These are phyloP conservation scores for Cynodonichthys magdalenae DNA, from an alignment of 2,797 vertebrate species.

Conservation along the genomic window DNA sequence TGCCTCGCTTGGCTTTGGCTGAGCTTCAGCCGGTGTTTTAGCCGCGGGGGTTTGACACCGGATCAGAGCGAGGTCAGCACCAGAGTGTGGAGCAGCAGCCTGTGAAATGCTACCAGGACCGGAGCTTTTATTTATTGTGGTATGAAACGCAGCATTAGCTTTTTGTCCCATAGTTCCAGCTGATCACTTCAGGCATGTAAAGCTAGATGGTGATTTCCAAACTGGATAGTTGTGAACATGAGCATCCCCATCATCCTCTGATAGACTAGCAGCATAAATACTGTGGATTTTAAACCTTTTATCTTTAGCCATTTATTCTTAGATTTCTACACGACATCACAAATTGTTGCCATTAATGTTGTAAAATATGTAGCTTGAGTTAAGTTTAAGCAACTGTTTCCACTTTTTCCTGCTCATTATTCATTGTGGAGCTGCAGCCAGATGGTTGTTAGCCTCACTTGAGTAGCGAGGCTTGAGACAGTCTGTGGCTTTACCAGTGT, in stretches of 20 bases:
- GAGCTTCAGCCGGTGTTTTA: slow-evolving; percentile 59
- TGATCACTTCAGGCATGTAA: no score
- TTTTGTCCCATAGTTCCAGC: slow-evolving; percentile 2
- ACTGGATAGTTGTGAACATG: not conserved
- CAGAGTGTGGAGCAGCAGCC: slow-evolving; percentile 40
- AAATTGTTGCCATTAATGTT: not conserved
- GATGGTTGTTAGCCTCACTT: not conserved
- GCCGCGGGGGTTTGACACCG: slow-evolving; percentile 53
- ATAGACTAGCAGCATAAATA: not conserved
- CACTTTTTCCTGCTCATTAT: not conserved
- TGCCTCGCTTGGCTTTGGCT: slow-evolving; percentile 44
- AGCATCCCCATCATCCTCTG: not conserved
- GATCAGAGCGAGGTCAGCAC: slow-evolving; percentile 56
- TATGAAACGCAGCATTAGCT: not conserved
- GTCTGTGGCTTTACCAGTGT: not conserved
- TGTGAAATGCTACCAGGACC: slow-evolving; percentile 49
- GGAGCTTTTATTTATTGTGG: slow-evolving; percentile 44
- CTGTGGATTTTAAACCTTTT: not conserved
- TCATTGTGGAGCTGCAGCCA: not conserved
- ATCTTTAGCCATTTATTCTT: not conserved
- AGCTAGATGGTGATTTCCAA: not conserved
- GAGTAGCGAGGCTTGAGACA: not conserved
- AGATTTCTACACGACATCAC: not conserved
- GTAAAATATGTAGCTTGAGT: not conserved
- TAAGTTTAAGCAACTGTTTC: not conserved